Evolutionary conservation across 2,113 vertebrate species (phyloP).

Genomic region (Albula glossodonta): DNA sequence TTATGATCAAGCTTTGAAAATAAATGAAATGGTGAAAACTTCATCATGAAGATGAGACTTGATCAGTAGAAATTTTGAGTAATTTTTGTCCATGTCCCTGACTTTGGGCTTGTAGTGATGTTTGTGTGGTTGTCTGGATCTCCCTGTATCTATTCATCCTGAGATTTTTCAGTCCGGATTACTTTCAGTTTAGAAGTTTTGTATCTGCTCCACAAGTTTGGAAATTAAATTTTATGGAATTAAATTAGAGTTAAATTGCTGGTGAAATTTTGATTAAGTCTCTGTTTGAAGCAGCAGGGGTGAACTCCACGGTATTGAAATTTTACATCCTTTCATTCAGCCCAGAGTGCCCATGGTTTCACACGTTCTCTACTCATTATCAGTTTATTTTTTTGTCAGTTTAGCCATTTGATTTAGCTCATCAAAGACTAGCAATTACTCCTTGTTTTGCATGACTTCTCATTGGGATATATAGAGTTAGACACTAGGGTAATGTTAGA

Average conservation of each 20-base stretch:
- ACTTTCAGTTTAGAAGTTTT: background rate
- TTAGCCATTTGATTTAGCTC: background rate
- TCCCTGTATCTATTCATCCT: background rate
- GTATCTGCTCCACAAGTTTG: background rate
- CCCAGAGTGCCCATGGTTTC: background rate
- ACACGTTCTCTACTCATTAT: background rate
- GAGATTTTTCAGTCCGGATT: background rate
- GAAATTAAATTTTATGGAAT: background rate
- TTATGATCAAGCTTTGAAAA: background rate
- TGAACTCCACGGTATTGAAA: background rate
- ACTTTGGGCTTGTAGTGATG: no score
- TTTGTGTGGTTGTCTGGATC: background rate
- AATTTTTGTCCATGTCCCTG: no score
- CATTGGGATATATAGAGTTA: slow-evolving; percentile 2
- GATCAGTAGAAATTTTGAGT: no score
- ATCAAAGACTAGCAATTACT: slow-evolving; percentile 12
- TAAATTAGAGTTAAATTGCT: slow-evolving; percentile 8
- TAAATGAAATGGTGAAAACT: no score
- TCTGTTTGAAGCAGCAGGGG: background rate
- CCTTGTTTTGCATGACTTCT: slow-evolving; percentile 12
- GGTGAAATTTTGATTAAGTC: slow-evolving; percentile 7
- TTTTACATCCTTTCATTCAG: background rate
- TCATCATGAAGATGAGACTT: no score
- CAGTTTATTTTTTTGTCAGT: background rate
- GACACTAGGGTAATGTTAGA: background rate